Base-by-base conservation (phyloP, 1,140 invertebrate genomes). In the Trialeurodes vaporariorum region DNA sequence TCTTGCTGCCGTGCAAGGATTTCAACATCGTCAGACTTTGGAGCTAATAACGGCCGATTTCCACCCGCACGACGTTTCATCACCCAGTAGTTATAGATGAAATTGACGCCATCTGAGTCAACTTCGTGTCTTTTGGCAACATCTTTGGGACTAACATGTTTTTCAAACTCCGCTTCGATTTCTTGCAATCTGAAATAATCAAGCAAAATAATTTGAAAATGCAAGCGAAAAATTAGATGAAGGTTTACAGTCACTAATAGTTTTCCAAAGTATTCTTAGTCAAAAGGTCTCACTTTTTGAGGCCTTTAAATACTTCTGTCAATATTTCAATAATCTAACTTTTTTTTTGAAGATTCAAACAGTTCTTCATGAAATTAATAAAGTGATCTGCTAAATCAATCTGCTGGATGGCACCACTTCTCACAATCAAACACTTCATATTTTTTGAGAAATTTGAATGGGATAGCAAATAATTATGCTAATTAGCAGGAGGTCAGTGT, bases 21-120 rank as follows among this genome's bases (percentile, higher is more conserved):
- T 65, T 67, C 63, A 74, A 85, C 89, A 78, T 89, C 91, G 75
- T 93, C 90, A 13, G 86, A 86, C 78, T 88, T 87, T 2, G 93
- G 93, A 27, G 91, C 90, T 70, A 98, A 80, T 27, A 98, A 78
- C 11, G 94, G 91, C 74, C 90, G 89, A 78, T 97, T 95, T 73
- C 90, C 87, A 2, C 87, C 85, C 17, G 91, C 86, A 75, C 87
- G 84, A 77, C 95, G 83, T 76, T 98, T 98, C 25, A 98, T 78
- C 78, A 96, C 95, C 95, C 95, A 98, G 77, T 95, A 98, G 75
- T 93, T 90, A 77, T 90, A 94, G 74, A 97, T 92, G 71, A 89
- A 87, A 69, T 88, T 83, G 60, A 95, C 84, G 59, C 87, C 87
- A 71, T 94, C 92, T 69, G 84, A 81, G 76, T 94, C 91, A 40